Conservation (phyloP, 2,888 invertebrate genomes). For the Chironomus riparius region DNA sequence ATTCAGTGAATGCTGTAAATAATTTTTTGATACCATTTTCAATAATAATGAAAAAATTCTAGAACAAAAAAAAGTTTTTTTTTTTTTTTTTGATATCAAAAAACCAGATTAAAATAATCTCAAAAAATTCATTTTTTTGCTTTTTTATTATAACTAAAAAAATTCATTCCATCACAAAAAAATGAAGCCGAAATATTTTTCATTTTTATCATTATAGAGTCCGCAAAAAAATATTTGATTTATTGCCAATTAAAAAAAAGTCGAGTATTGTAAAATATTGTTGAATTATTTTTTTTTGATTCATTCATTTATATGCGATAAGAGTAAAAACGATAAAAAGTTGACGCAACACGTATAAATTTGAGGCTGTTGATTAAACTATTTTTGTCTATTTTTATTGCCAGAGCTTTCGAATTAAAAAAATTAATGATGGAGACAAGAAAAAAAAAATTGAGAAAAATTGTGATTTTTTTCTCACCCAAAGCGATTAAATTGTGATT, state of each 20-base stretch:
- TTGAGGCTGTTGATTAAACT: neutral
- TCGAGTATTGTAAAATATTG: neutral
- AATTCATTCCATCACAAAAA: neutral
- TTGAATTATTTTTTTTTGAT: neutral
- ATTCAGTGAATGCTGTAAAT: conserved; percentile 7
- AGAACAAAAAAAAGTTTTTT: neutral
- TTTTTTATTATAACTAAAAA: neutral
- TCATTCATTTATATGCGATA: neutral
- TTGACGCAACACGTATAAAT: neutral
- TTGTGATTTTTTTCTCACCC: conserved; percentile 1
- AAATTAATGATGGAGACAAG: conserved; percentile 1
- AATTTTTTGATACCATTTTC: neutral
- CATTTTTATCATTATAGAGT: neutral
- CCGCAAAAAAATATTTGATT: neutral
- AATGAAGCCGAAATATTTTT: neutral
- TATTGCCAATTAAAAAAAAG: neutral
- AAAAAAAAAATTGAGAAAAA: neutral
- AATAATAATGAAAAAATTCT: neutral
- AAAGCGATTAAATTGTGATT: conserved; percentile 20
- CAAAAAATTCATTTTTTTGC: neutral
- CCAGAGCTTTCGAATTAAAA: neutral
- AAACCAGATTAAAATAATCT: neutral
- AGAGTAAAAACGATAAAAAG: neutral
- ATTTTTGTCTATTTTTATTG: neutral
- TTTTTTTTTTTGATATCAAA: neutral